Conservation (phyloP, 1,140 invertebrate genomes). For the Ceratosolen fusciceps region DNA sequence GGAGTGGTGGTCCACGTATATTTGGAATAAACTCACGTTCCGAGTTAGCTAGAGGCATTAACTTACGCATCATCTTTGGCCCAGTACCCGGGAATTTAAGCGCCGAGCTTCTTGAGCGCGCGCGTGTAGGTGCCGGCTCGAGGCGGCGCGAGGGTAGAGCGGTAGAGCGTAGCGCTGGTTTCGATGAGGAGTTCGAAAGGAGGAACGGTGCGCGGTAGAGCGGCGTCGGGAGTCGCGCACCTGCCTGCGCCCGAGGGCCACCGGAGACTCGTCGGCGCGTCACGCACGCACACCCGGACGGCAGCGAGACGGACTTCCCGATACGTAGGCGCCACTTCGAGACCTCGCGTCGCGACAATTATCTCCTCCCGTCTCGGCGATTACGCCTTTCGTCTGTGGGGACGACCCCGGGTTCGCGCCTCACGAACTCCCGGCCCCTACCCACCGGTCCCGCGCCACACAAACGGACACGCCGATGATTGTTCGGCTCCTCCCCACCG, state of each 20-base stretch:
- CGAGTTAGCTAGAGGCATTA: too few species aligned
- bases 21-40: too few species aligned
- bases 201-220: neutral
- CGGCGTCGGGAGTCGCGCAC: neutral
- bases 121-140: too few species aligned
- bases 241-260: neutral
- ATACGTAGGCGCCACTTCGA: slow-evolving; percentile 63
- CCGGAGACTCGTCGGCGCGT: slow-evolving; percentile 49
- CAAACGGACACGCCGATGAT: too few species aligned
- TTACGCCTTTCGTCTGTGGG: neutral
- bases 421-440: neutral
- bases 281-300: slow-evolving; percentile 56
- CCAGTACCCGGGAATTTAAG: too few species aligned
- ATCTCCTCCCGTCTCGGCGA: neutral
- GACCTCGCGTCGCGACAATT: slow-evolving; percentile 1
- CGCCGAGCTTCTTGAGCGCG: too few species aligned
- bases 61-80: too few species aligned
- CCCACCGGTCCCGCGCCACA: too few species aligned
- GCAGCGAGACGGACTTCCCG: slow-evolving; percentile 31
- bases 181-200: too few species aligned
- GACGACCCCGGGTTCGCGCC: neutral
- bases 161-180: too few species aligned
- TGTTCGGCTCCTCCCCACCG: neutral
- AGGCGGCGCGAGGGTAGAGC: too few species aligned
- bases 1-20: too few species aligned